Base-by-base conservation (phyloP, 1,140 invertebrate species). In the Drosophila dunni region DNA sequence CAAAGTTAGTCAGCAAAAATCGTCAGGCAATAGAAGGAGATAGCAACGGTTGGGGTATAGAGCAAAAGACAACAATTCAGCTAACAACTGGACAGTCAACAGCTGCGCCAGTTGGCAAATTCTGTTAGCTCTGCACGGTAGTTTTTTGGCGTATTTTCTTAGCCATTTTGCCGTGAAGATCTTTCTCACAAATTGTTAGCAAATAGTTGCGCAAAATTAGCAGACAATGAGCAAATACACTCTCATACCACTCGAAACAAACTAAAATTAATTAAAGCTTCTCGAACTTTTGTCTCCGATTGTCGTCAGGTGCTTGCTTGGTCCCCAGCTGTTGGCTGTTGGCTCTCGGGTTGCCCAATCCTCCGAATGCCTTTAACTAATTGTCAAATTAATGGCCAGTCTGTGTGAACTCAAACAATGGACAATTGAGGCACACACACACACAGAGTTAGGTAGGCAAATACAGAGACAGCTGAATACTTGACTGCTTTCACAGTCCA, bases 321-420 rank as follows among this genome's bases (percentile, higher is more conserved):
- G 36, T 36, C 44, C 50, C 53, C 20, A 38, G 53, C 6, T 40
- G 57, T 29, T 48, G 13, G 53, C 6, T 40, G 57, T 29, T 48
- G 13, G 17, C 15, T 9, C 11, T 44, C 10, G 20, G 42, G 38
- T 46, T 38, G 7, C 10, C 34, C 45, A 36, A 7, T 42, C 42
- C 29, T 24, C 65, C 20, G 54, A 66, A 64, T 45, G 82, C 68
- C 67, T 63, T 46, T 40, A 68, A 68, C 71, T 86, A 86, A 86
- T 88, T 86, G 83, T 81, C 69, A 88, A 86, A 88, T 83, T 86
- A 86, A 86, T 86, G 84, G 81, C 78, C 69, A 86, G 63, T 78
- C 84, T 78, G 73, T 63, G 76, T 79, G 69, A 86, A 88, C 76
- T 88, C 73, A 89, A 86, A 86, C 83, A 86, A 86, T 88, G 79